These are phyloP conservation scores for Periphyllus acericola DNA, from an alignment of 2,888 invertebrate genomes.

Conservation along the genomic window DNA sequence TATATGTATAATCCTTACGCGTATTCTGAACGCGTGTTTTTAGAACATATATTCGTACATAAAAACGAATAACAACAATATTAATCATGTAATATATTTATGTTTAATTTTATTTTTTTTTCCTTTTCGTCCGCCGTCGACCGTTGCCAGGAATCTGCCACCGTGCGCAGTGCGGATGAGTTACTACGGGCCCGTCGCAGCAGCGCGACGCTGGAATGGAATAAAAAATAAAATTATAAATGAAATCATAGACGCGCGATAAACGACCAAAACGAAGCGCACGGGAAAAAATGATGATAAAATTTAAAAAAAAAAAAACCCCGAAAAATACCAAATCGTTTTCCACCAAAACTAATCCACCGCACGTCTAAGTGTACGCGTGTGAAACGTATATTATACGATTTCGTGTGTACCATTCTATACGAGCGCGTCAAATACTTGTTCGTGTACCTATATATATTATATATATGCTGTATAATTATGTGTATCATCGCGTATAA, in stretches of 20 bases:
- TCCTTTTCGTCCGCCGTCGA: not conserved
- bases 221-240: not conserved
- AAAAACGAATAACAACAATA: not conserved
- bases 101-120: not conserved
- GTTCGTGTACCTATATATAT: not conserved
- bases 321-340: not conserved
- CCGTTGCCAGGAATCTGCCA: conserved; percentile 49
- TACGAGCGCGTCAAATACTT: not conserved
- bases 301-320: not conserved
- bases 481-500: not conserved
- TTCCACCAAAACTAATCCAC: conserved; percentile 16
- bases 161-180: conserved; percentile 1
- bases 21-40: not conserved
- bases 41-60: too few relatives aligned
- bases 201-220: not conserved
- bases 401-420: not conserved
- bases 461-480: not conserved
- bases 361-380: not conserved
- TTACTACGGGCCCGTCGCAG: not conserved
- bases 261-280: conserved; percentile 13
- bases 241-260: not conserved
- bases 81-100: not conserved
- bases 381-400: not conserved
- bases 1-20: conserved; percentile 15
- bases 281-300: not conserved